Conservation (phyloP, 1,140 invertebrate genomes). For the Drosophila repletoides region DNA sequence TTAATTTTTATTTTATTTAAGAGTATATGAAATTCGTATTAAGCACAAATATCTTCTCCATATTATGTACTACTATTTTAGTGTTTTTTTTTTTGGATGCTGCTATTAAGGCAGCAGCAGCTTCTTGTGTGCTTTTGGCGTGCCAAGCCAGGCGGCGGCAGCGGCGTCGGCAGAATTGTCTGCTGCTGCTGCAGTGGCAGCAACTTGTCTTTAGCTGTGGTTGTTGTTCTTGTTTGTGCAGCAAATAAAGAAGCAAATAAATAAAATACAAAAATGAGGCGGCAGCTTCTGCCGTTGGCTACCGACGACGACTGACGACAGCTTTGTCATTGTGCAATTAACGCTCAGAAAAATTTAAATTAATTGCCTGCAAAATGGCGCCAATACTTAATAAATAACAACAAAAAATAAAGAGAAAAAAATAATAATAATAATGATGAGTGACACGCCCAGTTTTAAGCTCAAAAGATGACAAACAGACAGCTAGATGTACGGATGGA, state of each 20-base stretch:
- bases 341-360: conserved; percentile 72
- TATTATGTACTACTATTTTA: conserved; percentile 35
- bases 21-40: neutral
- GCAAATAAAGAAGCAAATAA: conserved; percentile 73
- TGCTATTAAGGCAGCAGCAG: conserved; percentile 52
- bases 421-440: conserved; percentile 23
- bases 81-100: conserved; percentile 32
- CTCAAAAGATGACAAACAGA: conserved; percentile 19
- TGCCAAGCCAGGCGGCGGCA: conserved; percentile 39
- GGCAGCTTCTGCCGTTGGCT: conserved; percentile 48
- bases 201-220: conserved; percentile 70
- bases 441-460: conserved; percentile 53
- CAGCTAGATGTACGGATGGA: neutral
- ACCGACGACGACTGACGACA: conserved; percentile 37
- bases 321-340: conserved; percentile 79
- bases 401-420: conserved; percentile 10
- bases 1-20: neutral
- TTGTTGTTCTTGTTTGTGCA: conserved; percentile 68
- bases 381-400: conserved; percentile 45
- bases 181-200: too few species aligned
- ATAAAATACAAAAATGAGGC: too few species aligned
- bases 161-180: conserved; percentile 22
- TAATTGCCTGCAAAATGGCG: conserved; percentile 76
- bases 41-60: neutral
- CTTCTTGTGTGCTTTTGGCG: conserved; percentile 51